These are phyloP conservation scores for Tenthredo mesomela DNA, from an alignment of 2,888 invertebrate species.

Conservation along the genomic window DNA sequence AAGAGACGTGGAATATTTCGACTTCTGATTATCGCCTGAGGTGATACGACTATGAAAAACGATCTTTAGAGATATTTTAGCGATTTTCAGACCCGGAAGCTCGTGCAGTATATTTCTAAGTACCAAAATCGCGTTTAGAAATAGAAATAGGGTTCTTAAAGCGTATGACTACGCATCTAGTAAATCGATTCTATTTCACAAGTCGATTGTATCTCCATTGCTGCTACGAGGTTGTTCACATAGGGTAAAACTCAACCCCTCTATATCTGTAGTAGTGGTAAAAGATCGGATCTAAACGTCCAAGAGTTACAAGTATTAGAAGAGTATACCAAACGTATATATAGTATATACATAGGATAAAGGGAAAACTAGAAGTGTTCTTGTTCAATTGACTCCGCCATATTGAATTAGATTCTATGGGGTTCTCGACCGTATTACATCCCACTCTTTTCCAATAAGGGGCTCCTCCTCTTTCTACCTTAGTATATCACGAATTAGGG, in stretches of 20 bases:
- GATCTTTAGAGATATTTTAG: not conserved
- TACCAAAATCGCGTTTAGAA: not conserved
- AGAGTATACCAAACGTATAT: conserved; percentile 24
- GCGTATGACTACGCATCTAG: not conserved
- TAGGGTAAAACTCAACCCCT: conserved; percentile 4
- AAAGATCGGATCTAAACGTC: not conserved
- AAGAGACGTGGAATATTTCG: not conserved
- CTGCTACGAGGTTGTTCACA: conserved; percentile 56
- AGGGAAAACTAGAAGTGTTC: conserved; percentile 58
- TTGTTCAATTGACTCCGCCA: conserved; percentile 75
- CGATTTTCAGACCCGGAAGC: not conserved
- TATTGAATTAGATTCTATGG: conserved; percentile 77
- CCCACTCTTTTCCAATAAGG: conserved; percentile 11
- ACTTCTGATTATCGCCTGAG: not conserved
- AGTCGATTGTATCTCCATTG: conserved; percentile 68
- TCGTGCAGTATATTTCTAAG: too few relatives aligned
- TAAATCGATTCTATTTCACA: conserved; percentile 68
- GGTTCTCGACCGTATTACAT: conserved; percentile 70
- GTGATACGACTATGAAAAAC: not conserved
- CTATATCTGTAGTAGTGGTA: not conserved
- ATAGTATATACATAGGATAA: not conserved
- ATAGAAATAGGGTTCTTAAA: not conserved
- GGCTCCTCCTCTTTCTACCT: not conserved
- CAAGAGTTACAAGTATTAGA: not conserved
- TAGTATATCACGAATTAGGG: not conserved